Evolutionary conservation across 2,888 invertebrate species (phyloP).

Genomic region (Lasioglossum lativentre): DNA sequence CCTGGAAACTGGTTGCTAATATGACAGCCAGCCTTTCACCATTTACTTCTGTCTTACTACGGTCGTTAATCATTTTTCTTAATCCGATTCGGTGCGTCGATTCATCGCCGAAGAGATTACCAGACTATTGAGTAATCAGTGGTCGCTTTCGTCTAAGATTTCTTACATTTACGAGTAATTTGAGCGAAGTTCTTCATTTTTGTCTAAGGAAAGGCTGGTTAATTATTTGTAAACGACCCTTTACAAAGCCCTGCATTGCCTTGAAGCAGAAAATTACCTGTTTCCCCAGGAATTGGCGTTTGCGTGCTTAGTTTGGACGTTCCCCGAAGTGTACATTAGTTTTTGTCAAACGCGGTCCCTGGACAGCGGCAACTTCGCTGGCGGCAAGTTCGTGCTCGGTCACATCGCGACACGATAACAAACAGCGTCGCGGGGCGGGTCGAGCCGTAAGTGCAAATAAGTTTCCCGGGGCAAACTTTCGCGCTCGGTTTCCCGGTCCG

Average conservation of each 20-base stretch:
- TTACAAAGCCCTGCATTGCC: fast-evolving
- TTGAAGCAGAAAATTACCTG: neutral
- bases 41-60: neutral
- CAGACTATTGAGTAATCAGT: neutral
- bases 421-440: conserved; percentile 15
- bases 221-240: neutral
- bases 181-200: neutral
- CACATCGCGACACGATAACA: conserved; percentile 32
- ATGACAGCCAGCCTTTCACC: neutral
- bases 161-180: neutral
- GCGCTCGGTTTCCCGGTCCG: conserved; percentile 8
- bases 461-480: conserved; percentile 26
- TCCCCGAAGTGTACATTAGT: neutral
- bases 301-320: neutral
- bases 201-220: neutral
- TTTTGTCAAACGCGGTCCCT: conserved; percentile 7
- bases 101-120: neutral
- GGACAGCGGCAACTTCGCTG: conserved; percentile 9
- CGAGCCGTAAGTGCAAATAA: conserved; percentile 37
- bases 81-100: neutral
- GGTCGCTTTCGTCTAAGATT: too few species aligned
- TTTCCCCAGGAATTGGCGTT: neutral
- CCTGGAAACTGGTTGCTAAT: conserved; percentile 29
- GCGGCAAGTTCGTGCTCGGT: neutral
- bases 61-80: neutral